A percentile compares a stretch with the other conserved stretches of the same genome.
Evolutionary conservation across 1,140 invertebrate species (phyloP).

Genomic region (Drosophila bocki): DNA sequence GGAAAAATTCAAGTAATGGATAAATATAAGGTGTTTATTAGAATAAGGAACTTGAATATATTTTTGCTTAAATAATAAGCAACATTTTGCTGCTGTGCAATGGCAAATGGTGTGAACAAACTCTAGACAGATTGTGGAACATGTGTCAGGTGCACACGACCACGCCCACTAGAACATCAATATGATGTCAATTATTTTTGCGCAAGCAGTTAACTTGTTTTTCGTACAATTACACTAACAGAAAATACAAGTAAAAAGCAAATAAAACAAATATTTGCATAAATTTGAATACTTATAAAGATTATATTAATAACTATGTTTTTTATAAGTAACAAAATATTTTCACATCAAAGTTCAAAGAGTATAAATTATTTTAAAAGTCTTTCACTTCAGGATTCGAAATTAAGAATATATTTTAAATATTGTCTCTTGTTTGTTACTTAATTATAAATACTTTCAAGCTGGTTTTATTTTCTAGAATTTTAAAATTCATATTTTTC

Average conservation of each 20-base stretch:
- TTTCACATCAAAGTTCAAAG: no score
- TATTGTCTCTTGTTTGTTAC: no score
- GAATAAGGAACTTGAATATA: neutral
- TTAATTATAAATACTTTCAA: no score
- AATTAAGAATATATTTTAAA: no score
- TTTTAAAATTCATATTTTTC: no score
- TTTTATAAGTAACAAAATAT: no score
- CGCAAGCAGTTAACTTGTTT: slow-evolving; percentile 46
- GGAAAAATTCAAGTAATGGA: neutral
- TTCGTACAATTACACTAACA: slow-evolving; percentile 20
- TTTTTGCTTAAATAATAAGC: neutral
- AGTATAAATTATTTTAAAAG: no score
- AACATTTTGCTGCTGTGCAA: neutral
- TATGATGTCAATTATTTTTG: slow-evolving; percentile 66
- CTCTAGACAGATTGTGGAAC: slow-evolving; percentile 21
- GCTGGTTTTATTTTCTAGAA: no score
- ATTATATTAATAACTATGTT: no score
- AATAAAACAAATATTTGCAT: no score
- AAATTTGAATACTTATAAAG: no score
- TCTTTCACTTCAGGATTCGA: no score
- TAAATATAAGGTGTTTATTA: neutral
- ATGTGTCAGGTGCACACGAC: slow-evolving; percentile 31
- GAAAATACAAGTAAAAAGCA: neutral
- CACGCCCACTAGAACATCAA: slow-evolving; percentile 43
- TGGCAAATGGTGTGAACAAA: slow-evolving; percentile 27